Evolutionary conservation across 2,888 invertebrate genomes (phyloP), one percentile per base, ranked within the genome.

Genomic region (Cosmia pyralina): DNA sequence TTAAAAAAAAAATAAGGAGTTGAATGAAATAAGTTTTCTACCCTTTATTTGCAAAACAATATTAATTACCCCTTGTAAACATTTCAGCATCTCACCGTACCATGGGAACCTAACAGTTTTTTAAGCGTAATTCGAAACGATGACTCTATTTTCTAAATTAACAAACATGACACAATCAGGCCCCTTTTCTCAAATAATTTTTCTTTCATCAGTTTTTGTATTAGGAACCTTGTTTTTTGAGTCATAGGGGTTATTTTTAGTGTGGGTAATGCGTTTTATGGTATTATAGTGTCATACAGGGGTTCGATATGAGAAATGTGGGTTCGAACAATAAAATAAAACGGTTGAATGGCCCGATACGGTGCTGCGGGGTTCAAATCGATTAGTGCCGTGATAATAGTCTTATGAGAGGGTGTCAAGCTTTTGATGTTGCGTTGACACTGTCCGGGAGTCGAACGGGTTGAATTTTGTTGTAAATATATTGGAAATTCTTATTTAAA

Each of bases 241-340:
- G 34, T 13, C 19, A 81, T 87, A 90, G 85, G 83, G 77, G 67
- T 77, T 79, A 81, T 71, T 70, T 69, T 69, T 15, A 19, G 19
- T 17, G 11, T 28, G 17, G 15, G 41, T 68, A 62, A 62, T 58
- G 58, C 38, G 72, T 68, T 50, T 66, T 73, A 65, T 81, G 69
- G 85, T 83, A 84, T 82, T 83, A 83, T 82, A 75, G 77, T 84
- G 72, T 75, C 77, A 84, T 85, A 88, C 86, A 84, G 86, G 89
- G 93, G 94, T 92, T 90, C 91, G 90, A 88, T 90, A 87, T 85
- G 89, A 91, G 89, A 88, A 89, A 92, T 92, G 91, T 92, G 93
- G 93, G 94, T 92, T 89, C 92, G 90, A 89, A 94, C 94, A 94
- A 95, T 95, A 92, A 95, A 95, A 95, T 95, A 92, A 94, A 94